Evolutionary conservation across 2,797 vertebrate species (phyloP).

Genomic region (Morus bassanus): DNA sequence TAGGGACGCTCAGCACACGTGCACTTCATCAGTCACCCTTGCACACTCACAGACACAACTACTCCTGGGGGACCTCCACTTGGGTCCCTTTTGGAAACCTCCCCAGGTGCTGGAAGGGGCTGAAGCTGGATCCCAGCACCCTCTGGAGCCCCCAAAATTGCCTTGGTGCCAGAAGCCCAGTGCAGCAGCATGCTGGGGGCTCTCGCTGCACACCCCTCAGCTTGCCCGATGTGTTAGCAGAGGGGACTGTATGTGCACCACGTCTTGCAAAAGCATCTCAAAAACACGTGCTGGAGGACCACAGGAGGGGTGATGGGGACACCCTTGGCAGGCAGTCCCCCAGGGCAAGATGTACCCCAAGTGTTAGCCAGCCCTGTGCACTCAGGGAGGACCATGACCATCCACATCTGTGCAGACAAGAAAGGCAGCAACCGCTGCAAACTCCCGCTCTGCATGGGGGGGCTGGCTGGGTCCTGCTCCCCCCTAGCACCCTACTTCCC

Average conservation of each 20-base stretch:
- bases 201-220: neutral
- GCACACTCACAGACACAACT: accelerated
- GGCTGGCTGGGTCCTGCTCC: accelerated
- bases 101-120: accelerated
- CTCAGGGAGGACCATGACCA: accelerated
- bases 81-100: accelerated
- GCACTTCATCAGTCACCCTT: accelerated
- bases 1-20: accelerated
- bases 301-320: neutral
- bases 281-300: neutral
- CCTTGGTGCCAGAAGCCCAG: accelerated
- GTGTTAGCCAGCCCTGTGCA: neutral
- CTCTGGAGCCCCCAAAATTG: neutral
- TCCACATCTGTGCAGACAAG: accelerated
- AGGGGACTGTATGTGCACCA: accelerated
- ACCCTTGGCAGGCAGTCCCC: neutral
- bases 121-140: neutral
- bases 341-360: neutral
- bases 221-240: accelerated
- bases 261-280: neutral
- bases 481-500: neutral
- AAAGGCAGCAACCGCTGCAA: accelerated
- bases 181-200: accelerated
- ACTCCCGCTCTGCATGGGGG: accelerated
- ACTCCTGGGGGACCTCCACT: accelerated